Evolutionary conservation across 2,888 invertebrate genomes (phyloP).

Genomic region (Drosophila acutilabella): DNA sequence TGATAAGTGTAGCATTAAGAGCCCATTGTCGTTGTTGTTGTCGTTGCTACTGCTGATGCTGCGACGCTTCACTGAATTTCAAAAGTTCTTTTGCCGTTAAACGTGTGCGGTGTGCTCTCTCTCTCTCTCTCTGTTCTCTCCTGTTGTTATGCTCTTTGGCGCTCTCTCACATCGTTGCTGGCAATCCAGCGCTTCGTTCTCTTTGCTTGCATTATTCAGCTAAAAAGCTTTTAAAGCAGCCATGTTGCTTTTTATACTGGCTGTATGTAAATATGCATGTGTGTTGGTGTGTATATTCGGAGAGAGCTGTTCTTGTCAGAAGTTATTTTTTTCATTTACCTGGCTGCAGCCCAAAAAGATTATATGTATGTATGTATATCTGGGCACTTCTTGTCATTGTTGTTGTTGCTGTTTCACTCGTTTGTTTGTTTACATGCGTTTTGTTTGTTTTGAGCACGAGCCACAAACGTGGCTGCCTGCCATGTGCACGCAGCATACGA

Average conservation of each 20-base stretch:
- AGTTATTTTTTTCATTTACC: conserved; percentile 50
- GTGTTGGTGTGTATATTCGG: conserved; percentile 22
- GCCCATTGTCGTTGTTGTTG: conserved; percentile 22
- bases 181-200: conserved; percentile 49
- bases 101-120: conserved; percentile 28
- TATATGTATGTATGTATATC: conserved; percentile 32
- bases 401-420: conserved; percentile 36
- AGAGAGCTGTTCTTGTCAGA: conserved; percentile 30
- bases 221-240: conserved; percentile 78
- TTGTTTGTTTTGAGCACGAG: conserved; percentile 65
- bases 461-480: conserved; percentile 42
- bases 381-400: conserved; percentile 38
- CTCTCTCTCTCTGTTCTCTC: conserved; percentile 3
- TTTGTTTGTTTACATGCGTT: conserved; percentile 72
- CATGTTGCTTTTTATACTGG: conserved; percentile 66
- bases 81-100: conserved; percentile 79
- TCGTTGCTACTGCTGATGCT: conserved; percentile 39
- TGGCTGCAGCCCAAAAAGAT: conserved; percentile 42
- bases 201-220: conserved; percentile 72
- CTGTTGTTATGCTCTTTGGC: conserved; percentile 9
- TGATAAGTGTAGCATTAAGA: conserved; percentile 46
- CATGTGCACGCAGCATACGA: conserved; percentile 18
- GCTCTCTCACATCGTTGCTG: conserved; percentile 52
- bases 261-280: conserved; percentile 17
- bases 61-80: conserved; percentile 66